Conservation (phyloP, 2,797 vertebrate genomes). For the Mus minutoides region DNA sequence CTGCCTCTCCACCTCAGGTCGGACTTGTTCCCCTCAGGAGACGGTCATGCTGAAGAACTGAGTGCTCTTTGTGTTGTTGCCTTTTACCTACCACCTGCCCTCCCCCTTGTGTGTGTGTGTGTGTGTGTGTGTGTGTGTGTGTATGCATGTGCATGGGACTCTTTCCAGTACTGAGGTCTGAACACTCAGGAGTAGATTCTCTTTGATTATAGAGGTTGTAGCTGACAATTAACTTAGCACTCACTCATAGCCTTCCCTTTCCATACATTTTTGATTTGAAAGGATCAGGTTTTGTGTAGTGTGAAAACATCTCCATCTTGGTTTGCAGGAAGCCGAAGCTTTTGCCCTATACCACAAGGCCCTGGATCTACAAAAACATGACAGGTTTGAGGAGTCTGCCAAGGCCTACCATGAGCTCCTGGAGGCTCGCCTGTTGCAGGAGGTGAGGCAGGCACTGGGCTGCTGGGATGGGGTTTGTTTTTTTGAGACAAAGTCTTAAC, state of each 20-base stretch:
- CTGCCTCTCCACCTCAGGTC: not conserved
- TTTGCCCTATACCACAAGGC: constrained; percentile 98
- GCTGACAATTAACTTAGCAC: not conserved
- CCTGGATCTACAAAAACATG: constrained; percentile 98
- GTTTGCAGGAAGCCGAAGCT: constrained; percentile 95
- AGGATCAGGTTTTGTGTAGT: not conserved
- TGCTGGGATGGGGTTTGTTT: not conserved
- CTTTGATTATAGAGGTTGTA: not conserved
- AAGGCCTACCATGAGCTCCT: constrained; percentile 97
- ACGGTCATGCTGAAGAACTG: not conserved
- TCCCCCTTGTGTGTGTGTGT: not conserved
- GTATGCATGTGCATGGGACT: not conserved
- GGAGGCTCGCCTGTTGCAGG: constrained; percentile 95
- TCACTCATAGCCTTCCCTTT: not conserved
- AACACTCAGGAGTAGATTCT: not conserved
- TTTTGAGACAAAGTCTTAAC: not conserved
- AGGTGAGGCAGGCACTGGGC: constrained; percentile 89
- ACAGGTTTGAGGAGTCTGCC: constrained; percentile 96
- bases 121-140: not conserved
- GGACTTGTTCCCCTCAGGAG: not conserved
- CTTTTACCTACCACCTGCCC: not conserved
- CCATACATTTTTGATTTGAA: not conserved
- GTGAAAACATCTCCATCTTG: constrained; percentile 1
- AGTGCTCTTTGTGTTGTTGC: not conserved
- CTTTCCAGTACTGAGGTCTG: not conserved